Base-by-base conservation (phyloP, 1,140 invertebrate species). In the Euschistus heros region DNA sequence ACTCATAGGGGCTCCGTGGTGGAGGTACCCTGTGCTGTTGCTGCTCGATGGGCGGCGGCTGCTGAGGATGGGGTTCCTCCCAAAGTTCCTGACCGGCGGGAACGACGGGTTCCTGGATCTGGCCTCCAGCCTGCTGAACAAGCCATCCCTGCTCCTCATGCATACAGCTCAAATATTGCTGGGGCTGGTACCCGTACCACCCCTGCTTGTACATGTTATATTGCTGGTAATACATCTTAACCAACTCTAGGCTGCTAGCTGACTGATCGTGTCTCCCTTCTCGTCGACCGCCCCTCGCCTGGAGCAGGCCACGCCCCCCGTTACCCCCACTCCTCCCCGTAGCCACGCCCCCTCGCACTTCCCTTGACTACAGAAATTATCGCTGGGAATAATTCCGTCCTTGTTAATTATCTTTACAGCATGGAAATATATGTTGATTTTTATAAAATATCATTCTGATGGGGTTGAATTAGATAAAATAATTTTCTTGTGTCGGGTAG, bases 1-100 rank as follows among this genome's bases (percentile, higher is more conserved):
- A 94, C 68, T 91, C 89, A 73, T 84, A 92, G 0, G 89, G 90
- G 62, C 86, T 88, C 17, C 87, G 78, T 17, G 82, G 81, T 2
- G 84, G 83, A 8, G 82, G 78, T 17, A 88, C 87, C 72, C 81
- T 22, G 22, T 68, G 63, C 15, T 50, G 52, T n/a, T 42, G 42
- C 59, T 63, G 62, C 7, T 65, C 64, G 46, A 46, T 44, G 15
- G 54, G 54, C 13, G 27, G 59, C 6, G 60, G 60, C 24, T 50
- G 42, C 54, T 52, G 33, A 20, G 47, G 17, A 27, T 8, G 27
- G 33, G 27, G 42, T 27, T 17, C 17, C n/a, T 37, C 62, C 63
- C 18, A 63, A 59, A 55, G 42, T 27, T 15, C 55, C 26, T 24
- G 65, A 42, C 44, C 52, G 62, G 24, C 50, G 62, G 47, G 59